Percentiles rank a stretch among this genome's conserved stretches.
Evolutionary conservation across 2,797 vertebrate species (phyloP).

Genomic region (Spatula clypeata): DNA sequence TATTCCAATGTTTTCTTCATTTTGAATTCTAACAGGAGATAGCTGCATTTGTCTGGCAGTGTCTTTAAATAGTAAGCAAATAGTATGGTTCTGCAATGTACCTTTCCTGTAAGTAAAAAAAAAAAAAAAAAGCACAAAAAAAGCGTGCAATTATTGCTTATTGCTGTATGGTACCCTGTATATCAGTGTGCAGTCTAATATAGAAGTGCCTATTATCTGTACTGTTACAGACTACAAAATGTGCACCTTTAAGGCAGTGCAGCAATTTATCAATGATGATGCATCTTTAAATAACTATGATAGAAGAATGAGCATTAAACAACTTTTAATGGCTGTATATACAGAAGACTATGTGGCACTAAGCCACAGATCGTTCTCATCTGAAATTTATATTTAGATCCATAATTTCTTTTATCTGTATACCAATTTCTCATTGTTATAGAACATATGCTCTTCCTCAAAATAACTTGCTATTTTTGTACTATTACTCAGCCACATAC

Average conservation of each 20-base stretch:
- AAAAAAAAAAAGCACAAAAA: not conserved
- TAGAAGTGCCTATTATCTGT: slow-evolving; percentile 7
- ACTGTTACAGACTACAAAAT: not conserved
- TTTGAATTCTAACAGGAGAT: not conserved
- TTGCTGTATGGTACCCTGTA: not conserved
- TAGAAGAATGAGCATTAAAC: slow-evolving; percentile 25
- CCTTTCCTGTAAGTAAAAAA: not conserved
- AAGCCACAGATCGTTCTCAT: slow-evolving; percentile 37
- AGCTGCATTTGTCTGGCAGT: not conserved
- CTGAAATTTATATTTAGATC: slow-evolving; percentile 69
- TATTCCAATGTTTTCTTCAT: not conserved
- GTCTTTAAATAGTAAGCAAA: slow-evolving; percentile 31
- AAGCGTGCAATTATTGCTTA: slow-evolving; percentile 11
- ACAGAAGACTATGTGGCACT: not conserved
- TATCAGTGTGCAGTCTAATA: not conserved
- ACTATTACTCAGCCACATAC: slow-evolving; percentile 81
- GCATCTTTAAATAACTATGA: slow-evolving; percentile 11
- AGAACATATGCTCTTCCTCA: slow-evolving; percentile 85
- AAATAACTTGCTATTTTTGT: slow-evolving; percentile 86
- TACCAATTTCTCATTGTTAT: slow-evolving; percentile 82
- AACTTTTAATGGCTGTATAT: slow-evolving; percentile 22
- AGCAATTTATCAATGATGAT: slow-evolving; percentile 2
- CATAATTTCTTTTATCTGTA: slow-evolving; percentile 77
- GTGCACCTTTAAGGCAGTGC: not conserved
- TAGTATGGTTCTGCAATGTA: not conserved